These are phyloP conservation scores for Petromus typicus DNA, from an alignment of 2,113 vertebrate species.

Conservation along the genomic window DNA sequence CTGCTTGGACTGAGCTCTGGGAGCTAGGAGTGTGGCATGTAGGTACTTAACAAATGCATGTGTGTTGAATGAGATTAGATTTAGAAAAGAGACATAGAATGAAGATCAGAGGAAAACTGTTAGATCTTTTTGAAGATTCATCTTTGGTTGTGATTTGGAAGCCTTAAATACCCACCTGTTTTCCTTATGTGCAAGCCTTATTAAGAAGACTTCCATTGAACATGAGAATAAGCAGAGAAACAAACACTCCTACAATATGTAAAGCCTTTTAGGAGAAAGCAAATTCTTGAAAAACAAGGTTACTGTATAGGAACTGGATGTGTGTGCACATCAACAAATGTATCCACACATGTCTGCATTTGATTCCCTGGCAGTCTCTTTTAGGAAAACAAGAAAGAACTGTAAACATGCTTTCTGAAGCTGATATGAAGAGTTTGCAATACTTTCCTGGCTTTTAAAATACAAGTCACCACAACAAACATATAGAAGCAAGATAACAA, in stretches of 20 bases:
- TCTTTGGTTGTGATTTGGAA: no score
- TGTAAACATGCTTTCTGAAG: constrained; percentile 58
- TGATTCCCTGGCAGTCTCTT: not conserved
- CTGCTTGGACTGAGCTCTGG: not conserved
- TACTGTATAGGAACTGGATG: not conserved
- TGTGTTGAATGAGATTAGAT: not conserved
- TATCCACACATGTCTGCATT: not conserved
- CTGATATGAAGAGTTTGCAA: not conserved
- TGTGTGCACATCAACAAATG: no score
- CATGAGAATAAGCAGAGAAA: not conserved
- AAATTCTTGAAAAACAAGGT: constrained; percentile 34
- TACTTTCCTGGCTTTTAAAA: constrained; percentile 51
- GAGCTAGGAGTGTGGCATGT: not conserved
- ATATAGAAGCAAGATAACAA: not conserved
- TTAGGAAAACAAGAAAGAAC: constrained; percentile 1
- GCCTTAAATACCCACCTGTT: no score
- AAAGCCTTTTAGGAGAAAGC: not conserved
- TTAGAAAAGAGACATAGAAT: not conserved
- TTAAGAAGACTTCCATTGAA: no score
- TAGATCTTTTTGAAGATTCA: no score
- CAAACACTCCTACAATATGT: not conserved
- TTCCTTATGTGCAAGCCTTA: no score
- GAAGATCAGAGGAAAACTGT: not conserved
- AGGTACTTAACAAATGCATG: not conserved
- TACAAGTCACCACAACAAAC: constrained; percentile 48